Conservation (phyloP, 2,888 invertebrate species). For the Phaedon cochleariae region DNA sequence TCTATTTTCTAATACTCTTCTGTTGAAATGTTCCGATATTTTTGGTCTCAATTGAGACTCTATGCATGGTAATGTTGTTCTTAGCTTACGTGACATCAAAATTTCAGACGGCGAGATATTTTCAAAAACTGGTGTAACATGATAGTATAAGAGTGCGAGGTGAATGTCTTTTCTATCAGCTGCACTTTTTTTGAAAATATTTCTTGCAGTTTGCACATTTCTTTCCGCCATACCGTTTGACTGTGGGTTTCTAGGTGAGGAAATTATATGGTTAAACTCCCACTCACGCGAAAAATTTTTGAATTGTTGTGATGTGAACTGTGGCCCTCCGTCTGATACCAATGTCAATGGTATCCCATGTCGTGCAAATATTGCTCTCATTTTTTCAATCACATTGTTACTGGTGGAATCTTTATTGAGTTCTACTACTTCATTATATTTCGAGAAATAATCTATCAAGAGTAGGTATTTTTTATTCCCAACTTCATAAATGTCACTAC, state of each 20-base stretch:
- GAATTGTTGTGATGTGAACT: conserved; percentile 22
- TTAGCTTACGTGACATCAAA: conserved; percentile 5
- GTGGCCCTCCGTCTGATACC: conserved; percentile 32
- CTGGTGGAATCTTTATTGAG: conserved; percentile 22
- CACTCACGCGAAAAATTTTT: conserved; percentile 21
- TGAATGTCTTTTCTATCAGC: conserved; percentile 25
- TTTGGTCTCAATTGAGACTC: background rate
- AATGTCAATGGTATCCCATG: conserved; percentile 37
- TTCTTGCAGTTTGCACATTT: conserved; percentile 20
- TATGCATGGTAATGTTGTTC: background rate
- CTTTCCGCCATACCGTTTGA: conserved; percentile 28
- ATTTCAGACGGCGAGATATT: conserved; percentile 3
- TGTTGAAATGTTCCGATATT: background rate
- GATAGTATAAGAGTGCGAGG: conserved; percentile 20
- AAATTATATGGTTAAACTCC: conserved; percentile 24
- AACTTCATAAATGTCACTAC: conserved; percentile 32
- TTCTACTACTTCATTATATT: conserved; percentile 28
- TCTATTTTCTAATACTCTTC: background rate
- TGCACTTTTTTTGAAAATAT: conserved; percentile 20
- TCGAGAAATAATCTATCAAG: conserved; percentile 33
- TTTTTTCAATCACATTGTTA: conserved; percentile 17
- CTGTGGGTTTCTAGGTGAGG: conserved; percentile 24
- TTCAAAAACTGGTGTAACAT: conserved; percentile 10
- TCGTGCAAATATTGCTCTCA: conserved; percentile 32
- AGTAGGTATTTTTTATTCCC: conserved; percentile 24